Evolutionary conservation across 2,888 invertebrate genomes (phyloP).

Genomic region (Pogonocherus hispidulus): DNA sequence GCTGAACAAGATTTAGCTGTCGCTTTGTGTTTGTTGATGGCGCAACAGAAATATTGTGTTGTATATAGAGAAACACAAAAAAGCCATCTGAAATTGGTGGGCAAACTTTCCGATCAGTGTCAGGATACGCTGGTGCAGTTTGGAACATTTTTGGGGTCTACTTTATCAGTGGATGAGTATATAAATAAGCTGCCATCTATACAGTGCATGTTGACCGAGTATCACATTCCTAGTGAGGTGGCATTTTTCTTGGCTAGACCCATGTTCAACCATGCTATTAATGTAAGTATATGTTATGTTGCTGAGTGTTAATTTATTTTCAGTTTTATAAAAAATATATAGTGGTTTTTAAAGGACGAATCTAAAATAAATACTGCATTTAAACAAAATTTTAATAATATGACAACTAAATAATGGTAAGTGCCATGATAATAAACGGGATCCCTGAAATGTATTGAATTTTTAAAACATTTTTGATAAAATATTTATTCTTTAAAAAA

Average conservation of each 20-base stretch:
- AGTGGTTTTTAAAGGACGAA: no score
- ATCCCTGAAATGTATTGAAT: no score
- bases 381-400: no score
- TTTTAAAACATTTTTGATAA: no score
- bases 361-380: no score
- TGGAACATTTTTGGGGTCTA: slow-evolving; percentile 94
- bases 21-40: slow-evolving; percentile 92
- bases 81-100: slow-evolving; percentile 90
- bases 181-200: slow-evolving; percentile 89
- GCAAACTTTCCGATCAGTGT: slow-evolving; percentile 89
- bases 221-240: slow-evolving; percentile 95
- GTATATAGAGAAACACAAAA: slow-evolving; percentile 87
- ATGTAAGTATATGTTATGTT: slow-evolving; percentile 78
- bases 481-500: no score
- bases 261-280: slow-evolving; percentile 87
- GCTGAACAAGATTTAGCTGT: slow-evolving; percentile 94
- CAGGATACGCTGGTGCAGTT: slow-evolving; percentile 99
- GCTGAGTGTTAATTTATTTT: no score
- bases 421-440: no score
- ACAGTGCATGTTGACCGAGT: slow-evolving; percentile 89
- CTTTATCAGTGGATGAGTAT: slow-evolving; percentile 95
- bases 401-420: no score
- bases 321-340: neutral
- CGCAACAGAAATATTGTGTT: slow-evolving; percentile 97
- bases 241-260: slow-evolving; percentile 98